A percentile compares a stretch with the other conserved stretches of the same genome.
Evolutionary conservation across 2,113 vertebrate species (phyloP).

Genomic region (Sylvilagus bachmani): DNA sequence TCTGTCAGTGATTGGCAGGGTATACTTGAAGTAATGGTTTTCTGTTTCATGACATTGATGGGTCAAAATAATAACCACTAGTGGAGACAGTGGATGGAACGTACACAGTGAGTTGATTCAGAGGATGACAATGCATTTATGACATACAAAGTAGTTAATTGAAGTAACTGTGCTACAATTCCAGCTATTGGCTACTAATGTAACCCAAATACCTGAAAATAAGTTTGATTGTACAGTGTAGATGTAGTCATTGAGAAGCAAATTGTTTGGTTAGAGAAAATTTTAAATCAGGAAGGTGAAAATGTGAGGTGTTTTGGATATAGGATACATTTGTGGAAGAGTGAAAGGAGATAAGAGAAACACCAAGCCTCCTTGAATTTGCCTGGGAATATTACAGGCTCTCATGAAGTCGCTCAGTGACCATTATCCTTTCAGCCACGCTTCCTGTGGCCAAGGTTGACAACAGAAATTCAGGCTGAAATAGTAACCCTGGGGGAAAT

Average conservation of each 20-base stretch:
- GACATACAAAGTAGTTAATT: conserved; percentile 29
- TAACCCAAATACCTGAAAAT: not conserved
- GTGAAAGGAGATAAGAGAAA: not conserved
- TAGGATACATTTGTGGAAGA: not conserved
- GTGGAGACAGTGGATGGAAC: not conserved
- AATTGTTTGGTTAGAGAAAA: not conserved
- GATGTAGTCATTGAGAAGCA: not conserved
- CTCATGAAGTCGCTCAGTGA: conserved; percentile 26
- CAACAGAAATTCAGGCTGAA: conserved; percentile 1
- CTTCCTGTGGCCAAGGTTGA: conserved; percentile 37
- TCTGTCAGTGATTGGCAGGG: not conserved
- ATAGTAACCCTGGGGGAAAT: conserved; percentile 61
- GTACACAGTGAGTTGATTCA: not conserved
- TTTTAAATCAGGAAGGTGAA: not conserved
- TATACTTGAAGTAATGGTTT: not conserved
- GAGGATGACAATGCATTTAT: not conserved
- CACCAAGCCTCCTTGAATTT: not conserved
- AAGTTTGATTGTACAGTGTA: not conserved
- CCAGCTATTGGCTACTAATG: not conserved
- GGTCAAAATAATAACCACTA: not conserved
- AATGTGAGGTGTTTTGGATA: not conserved
- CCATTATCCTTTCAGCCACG: not conserved
- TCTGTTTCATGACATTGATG: conserved; percentile 43
- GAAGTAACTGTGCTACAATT: not conserved
- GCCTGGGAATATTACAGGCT: not conserved